Evolutionary conservation across 2,888 invertebrate species (phyloP).

Genomic region (Nomada lathburiana): DNA sequence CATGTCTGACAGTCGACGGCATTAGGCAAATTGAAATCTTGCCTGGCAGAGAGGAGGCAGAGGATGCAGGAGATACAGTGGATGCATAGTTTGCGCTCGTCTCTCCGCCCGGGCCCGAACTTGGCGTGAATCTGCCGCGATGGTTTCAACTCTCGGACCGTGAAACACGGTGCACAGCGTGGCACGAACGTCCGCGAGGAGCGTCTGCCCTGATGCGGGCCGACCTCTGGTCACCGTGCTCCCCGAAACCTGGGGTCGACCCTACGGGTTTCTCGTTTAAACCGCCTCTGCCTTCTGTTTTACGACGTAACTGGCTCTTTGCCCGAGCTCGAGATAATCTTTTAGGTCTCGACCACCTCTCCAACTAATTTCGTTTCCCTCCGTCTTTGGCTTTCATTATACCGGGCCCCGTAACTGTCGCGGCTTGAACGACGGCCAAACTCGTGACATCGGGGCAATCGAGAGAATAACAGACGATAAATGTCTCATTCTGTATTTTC

Average conservation of each 20-base stretch:
- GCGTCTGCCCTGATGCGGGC: conserved; percentile 10
- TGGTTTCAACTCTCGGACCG: conserved; percentile 37
- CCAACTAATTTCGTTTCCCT: conserved; percentile 45
- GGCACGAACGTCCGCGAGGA: conserved; percentile 29
- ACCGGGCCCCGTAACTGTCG: background rate
- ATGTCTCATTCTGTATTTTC: background rate
- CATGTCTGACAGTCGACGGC: conserved; percentile 54
- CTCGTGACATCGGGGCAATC: background rate
- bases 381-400: conserved; percentile 32
- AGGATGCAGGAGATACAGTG: conserved; percentile 13
- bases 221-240: conserved; percentile 15
- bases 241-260: conserved; percentile 26
- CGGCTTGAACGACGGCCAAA: conserved; percentile 1
- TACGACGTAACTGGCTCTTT: conserved; percentile 53
- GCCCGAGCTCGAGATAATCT: conserved; percentile 46
- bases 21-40: conserved; percentile 69
- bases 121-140: conserved; percentile 40
- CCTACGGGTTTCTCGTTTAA: conserved; percentile 35
- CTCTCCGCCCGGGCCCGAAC: conserved; percentile 27
- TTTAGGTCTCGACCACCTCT: conserved; percentile 46
- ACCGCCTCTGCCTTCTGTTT: conserved; percentile 44
- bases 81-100: conserved; percentile 35
- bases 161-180: conserved; percentile 38
- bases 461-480: too few species aligned
- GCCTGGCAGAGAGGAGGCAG: conserved; percentile 19